Evolutionary conservation across 2,113 vertebrate species (phyloP).

Genomic region (Gobius niger): DNA sequence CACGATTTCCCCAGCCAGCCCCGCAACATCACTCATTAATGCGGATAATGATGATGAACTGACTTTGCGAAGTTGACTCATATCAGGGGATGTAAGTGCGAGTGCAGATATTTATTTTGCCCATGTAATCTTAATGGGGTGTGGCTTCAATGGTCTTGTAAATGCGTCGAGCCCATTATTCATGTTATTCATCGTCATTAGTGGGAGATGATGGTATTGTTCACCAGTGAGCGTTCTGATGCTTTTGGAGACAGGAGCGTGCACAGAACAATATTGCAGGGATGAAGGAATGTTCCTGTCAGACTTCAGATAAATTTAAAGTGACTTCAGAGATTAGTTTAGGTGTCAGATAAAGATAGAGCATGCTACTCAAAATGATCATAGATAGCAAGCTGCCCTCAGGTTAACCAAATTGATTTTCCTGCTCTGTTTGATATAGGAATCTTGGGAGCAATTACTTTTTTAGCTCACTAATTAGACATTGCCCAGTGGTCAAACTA

Average conservation of each 20-base stretch:
- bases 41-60: constrained; percentile 61
- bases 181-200: constrained; percentile 59
- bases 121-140: constrained; percentile 46
- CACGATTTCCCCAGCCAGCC: constrained; percentile 36
- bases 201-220: constrained; percentile 27
- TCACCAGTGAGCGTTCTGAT: constrained; percentile 55
- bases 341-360: not conserved
- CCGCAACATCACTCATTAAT: constrained; percentile 28
- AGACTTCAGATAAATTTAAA: not conserved
- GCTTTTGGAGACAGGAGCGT: constrained; percentile 31
- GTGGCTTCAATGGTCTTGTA: constrained; percentile 34
- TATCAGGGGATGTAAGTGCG: constrained; percentile 50
- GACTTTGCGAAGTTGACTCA: constrained; percentile 46
- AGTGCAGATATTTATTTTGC: constrained; percentile 54
- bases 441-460: no score
- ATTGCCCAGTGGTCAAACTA: no score
- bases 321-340: not conserved
- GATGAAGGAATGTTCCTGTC: constrained; percentile 5
- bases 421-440: no score
- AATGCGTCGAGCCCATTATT: constrained; percentile 62
- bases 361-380: not conserved
- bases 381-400: no score
- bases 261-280: constrained; percentile 23
- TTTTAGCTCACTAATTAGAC: no score
- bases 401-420: no score